Evolutionary conservation across 2,888 invertebrate species (phyloP).

Genomic region (Desoria tigrina): DNA sequence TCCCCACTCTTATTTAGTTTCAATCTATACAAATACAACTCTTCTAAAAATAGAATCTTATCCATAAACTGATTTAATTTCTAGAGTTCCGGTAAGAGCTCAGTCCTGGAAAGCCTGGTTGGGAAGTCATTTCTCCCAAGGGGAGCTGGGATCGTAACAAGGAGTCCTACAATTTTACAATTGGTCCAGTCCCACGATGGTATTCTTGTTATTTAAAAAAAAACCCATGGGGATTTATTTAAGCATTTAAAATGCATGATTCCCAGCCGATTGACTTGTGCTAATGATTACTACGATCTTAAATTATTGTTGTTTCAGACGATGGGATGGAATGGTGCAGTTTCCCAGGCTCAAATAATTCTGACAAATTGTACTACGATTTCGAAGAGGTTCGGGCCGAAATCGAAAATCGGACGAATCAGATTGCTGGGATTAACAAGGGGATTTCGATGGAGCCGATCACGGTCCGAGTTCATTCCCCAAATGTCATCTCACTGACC

Average conservation of each 20-base stretch:
- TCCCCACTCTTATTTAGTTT: too few relatives aligned
- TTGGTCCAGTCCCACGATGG: background rate
- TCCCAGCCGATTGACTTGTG: too few relatives aligned
- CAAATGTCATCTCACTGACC: slow-evolving; percentile 84
- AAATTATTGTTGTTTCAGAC: too few relatives aligned
- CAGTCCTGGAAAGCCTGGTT: slow-evolving; percentile 15
- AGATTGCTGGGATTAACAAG: slow-evolving; percentile 91
- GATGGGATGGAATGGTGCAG: background rate
- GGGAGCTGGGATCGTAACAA: slow-evolving; percentile 16
- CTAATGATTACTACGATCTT: too few relatives aligned
- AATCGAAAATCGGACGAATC: slow-evolving; percentile 90
- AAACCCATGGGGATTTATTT: too few relatives aligned
- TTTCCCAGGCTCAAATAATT: background rate
- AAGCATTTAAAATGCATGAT: too few relatives aligned
- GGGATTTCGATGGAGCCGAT: slow-evolving; percentile 95
- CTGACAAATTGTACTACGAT: slow-evolving; percentile 58
- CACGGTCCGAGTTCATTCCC: slow-evolving; percentile 91
- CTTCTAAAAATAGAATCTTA: too few relatives aligned
- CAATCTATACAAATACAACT: too few relatives aligned
- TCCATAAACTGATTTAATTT: too few relatives aligned
- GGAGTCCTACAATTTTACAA: slow-evolving; percentile 15
- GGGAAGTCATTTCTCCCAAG: slow-evolving; percentile 17
- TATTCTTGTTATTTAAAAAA: background rate
- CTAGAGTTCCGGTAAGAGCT: slow-evolving; percentile 18
- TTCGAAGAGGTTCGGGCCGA: slow-evolving; percentile 88